These are phyloP conservation scores for Mystacornis crossleyi DNA, from an alignment of 2,113 vertebrate genomes.

Conservation along the genomic window DNA sequence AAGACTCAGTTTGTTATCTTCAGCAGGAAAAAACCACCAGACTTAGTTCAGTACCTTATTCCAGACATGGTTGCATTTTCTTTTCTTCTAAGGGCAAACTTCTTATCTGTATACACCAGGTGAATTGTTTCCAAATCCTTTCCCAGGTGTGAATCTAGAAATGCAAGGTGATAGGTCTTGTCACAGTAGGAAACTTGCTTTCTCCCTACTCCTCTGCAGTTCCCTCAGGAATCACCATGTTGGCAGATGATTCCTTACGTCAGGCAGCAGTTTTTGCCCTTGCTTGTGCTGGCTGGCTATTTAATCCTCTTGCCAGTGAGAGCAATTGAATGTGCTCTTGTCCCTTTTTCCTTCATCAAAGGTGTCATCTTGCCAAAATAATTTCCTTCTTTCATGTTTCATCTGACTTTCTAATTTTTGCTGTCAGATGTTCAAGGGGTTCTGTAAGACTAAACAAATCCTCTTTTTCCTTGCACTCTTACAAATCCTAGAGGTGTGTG, in stretches of 20 bases:
- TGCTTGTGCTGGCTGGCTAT: not conserved
- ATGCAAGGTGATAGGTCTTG: not conserved
- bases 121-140: not conserved
- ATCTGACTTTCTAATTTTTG: not conserved
- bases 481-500: not conserved
- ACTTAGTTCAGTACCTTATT: not conserved
- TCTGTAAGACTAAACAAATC: not conserved
- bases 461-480: not conserved
- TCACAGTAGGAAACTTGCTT: not conserved
- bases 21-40: not conserved
- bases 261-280: not conserved
- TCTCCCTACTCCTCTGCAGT: not conserved
- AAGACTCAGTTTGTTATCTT: not conserved
- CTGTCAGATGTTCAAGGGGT: not conserved
- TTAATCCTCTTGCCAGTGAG: not conserved
- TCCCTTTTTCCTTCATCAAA: not conserved
- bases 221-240: not conserved
- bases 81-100: not conserved
- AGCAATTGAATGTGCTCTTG: not conserved
- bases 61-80: not conserved
- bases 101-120: not conserved
- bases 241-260: not conserved
- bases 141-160: not conserved
- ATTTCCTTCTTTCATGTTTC: not conserved
- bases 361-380: not conserved